Evolutionary conservation across 2,888 invertebrate genomes (phyloP).

Genomic region (Leptinotarsa rubiginosa): DNA sequence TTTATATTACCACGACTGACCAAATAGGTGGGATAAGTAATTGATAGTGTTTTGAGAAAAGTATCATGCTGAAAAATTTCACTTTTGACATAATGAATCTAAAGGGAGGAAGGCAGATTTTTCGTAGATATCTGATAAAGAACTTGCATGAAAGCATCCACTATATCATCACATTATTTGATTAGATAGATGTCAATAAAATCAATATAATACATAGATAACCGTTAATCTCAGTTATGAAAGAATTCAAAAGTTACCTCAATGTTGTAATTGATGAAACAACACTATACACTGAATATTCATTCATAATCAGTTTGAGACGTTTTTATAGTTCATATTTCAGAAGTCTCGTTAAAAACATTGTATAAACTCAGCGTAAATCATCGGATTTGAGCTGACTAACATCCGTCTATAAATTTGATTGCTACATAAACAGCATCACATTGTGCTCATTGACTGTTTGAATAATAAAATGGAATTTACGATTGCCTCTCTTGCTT

Average conservation of each 20-base stretch:
- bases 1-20: too few relatives aligned
- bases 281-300: neutral
- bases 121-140: too few relatives aligned
- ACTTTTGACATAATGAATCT: too few relatives aligned
- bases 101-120: too few relatives aligned
- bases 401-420: constrained; percentile 21
- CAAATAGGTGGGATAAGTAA: too few relatives aligned
- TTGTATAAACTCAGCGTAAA: constrained; percentile 16
- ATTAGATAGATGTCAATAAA: too few relatives aligned
- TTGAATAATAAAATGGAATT: constrained; percentile 11
- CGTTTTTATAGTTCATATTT: constrained; percentile 13
- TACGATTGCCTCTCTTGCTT: neutral
- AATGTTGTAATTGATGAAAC: neutral
- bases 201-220: too few relatives aligned
- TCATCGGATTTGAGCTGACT: constrained; percentile 14
- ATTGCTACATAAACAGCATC: constrained; percentile 16
- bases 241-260: neutral
- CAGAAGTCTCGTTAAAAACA: constrained; percentile 2
- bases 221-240: neutral
- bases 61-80: too few relatives aligned
- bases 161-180: too few relatives aligned
- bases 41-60: too few relatives aligned
- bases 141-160: too few relatives aligned
- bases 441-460: constrained; percentile 16
- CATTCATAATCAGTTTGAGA: constrained; percentile 9